Percentiles rank a stretch among this genome's conserved stretches.
Conservation (phyloP, 64 coral and sea anemone genomes). For the Catalaphyllia jardinei region DNA sequence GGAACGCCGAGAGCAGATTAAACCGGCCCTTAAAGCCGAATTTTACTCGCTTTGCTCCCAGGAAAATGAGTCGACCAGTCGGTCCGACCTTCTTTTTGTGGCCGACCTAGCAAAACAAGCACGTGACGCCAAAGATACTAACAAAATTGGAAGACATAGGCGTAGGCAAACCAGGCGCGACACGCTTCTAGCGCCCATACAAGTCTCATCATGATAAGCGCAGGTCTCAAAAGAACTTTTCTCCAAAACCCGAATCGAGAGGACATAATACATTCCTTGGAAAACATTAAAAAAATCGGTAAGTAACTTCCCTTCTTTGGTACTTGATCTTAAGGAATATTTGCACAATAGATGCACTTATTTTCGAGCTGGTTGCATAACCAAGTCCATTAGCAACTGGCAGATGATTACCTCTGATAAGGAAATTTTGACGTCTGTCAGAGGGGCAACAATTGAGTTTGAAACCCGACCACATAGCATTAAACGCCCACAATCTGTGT, state of each 20-base stretch:
- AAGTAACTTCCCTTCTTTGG: background rate
- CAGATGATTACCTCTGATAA: too few species aligned
- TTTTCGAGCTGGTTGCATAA: too few species aligned
- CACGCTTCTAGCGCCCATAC: background rate
- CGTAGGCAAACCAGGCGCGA: background rate
- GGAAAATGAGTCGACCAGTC: background rate
- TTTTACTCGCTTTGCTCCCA: background rate
- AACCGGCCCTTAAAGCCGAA: background rate
- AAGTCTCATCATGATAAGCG: background rate
- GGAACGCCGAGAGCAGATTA: conserved; percentile 10
- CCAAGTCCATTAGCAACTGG: too few species aligned
- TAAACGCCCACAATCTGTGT: background rate
- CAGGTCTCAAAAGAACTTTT: background rate
- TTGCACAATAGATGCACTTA: too few species aligned
- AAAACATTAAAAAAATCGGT: background rate
- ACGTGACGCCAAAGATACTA: conserved; percentile 19
- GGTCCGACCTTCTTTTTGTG: background rate
- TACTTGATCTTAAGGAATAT: conserved; percentile 1
- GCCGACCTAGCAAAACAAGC: background rate
- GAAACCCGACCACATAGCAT: background rate
- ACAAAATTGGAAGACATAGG: background rate
- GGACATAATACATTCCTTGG: background rate
- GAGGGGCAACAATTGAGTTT: conserved; percentile 4
- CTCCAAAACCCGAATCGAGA: background rate
- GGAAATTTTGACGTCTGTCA: conserved; percentile 19